Evolutionary conservation across 2,797 vertebrate species (phyloP), one percentile per base, ranked within the genome.

Genomic region (Rhinophrynus dorsalis): DNA sequence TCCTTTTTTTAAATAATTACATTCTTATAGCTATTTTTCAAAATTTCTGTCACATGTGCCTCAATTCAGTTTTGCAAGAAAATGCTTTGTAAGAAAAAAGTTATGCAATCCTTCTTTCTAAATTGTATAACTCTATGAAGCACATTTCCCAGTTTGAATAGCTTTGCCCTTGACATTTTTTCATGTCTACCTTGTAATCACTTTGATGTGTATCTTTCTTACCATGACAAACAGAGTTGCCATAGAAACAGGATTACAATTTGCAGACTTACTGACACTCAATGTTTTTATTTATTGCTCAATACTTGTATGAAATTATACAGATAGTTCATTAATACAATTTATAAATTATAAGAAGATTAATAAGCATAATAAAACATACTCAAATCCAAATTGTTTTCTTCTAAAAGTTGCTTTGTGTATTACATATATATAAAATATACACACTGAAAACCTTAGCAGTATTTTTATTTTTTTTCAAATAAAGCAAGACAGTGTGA

Each of bases 211-310:
- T 64, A 10, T 32, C 10, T 64, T 64, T 30, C 40, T 44, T 20
- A 18, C 20, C 40, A 44, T 18, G 17, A 5, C 40, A 20, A 44
- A 44, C 20, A 18, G 40, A 11, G 45, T 64, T 52, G 35, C 47
- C 44, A 64, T 64, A 40, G 61, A 17, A 64, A 64, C 45, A 38
- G 40, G 17, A 52, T 64, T 64, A 27, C 21, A 38, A 52, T 64
- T 51, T 51, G 15, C 24, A 27, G 21, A 32, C 38, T 51, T 64
- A 52, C 52, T 64, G 47, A 38, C 61, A 51, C 21, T 27, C 17
- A 64, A 51, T 64, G 61, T 51, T 51, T 51, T 45, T 52, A 13
- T 51, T 64, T 63, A 61, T 44, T 44, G 18, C 40, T 6, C 2
- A 20, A 18, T 18, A 10, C 20, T 7, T 11, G 6, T 44, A 44